Evolutionary conservation across 1,140 invertebrate species (phyloP).

Genomic region (Luehdorfia chinensis): DNA sequence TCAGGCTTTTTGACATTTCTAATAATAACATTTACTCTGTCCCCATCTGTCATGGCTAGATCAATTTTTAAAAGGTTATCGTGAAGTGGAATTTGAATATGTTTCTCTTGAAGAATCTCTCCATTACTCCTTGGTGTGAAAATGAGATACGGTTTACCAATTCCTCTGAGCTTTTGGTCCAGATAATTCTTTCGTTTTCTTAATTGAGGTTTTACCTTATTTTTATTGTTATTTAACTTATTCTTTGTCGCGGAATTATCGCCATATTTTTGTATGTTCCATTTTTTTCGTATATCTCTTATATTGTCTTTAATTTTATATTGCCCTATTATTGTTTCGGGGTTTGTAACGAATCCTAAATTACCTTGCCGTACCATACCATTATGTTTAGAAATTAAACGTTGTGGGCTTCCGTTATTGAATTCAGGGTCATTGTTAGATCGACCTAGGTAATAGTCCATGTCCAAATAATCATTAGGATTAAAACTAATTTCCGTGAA

Average conservation of each 20-base stretch:
- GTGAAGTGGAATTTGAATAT: neutral
- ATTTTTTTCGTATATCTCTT: conserved; percentile 29
- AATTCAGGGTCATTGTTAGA: neutral
- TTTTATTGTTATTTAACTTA: conserved; percentile 5
- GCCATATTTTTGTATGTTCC: conserved; percentile 33
- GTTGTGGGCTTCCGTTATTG: no score
- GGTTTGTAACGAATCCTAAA: conserved; percentile 22
- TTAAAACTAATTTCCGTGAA: conserved; percentile 21
- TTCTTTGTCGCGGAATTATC: conserved; percentile 5
- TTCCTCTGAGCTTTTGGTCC: conserved; percentile 4
- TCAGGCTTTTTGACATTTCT: conserved; percentile 10
- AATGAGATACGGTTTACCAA: neutral
- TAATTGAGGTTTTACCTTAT: conserved; percentile 8
- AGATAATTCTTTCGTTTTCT: neutral
- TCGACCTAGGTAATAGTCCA: conserved; percentile 35
- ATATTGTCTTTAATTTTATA: conserved; percentile 30
- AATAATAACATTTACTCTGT: conserved; percentile 3
- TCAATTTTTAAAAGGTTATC: conserved; percentile 12
- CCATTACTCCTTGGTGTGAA: neutral
- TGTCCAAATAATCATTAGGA: conserved; percentile 36
- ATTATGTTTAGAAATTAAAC: neutral
- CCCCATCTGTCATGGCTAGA: neutral
- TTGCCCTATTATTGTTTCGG: conserved; percentile 23
- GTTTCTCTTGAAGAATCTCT: neutral
- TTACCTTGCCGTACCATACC: conserved; percentile 24